Base-by-base conservation (phyloP, 2,113 vertebrate species). In the Lynx canadensis region DNA sequence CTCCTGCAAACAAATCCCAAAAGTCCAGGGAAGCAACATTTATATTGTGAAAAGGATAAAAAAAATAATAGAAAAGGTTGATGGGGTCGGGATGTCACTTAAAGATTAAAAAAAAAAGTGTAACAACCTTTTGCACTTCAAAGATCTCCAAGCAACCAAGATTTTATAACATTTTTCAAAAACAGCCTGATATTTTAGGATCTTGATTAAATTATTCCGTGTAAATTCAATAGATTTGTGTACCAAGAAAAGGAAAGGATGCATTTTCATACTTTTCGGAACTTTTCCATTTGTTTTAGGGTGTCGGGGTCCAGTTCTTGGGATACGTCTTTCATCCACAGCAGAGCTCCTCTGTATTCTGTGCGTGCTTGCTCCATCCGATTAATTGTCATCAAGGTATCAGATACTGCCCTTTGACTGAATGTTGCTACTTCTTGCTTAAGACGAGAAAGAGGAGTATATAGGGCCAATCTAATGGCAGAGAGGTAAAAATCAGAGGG, bases 311-410 rank as follows among this genome's bases (percentile, higher is more conserved):
- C 99, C 38, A 99, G 98, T 87, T 99, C 99, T 73, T 99, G 99
- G 16, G 99, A 99, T 52, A 99, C 96, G 41, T 99, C 99, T 95
- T 99, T 99, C 99, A 99, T 99, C 99, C 99, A 99, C 50, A 99
- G 99, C 78, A 98, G 97, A 31, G 98, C 99, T 80, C 98, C 99
- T 79, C 99, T 98, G 96, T 99, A 99, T 97, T 99, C 99, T 0
- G 98, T 99, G 89, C 99, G 99, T 1, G 99, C 98, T 93, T 99
- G 99, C 97, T 99, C 99, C 99, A 99, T 99, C 10, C 98, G 99
- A 19, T 97, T 98, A 80, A 99, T 98, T 0, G 99, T 99, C 95
- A 99, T 97, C 69, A 99, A 97, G 1, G 98, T 99, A 95, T 99
- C 99, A 0, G 99, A 98, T 23, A 99, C 98, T 7, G 99, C 99